Conservation (phyloP, 2,888 invertebrate species). For the Eutolmus rufibarbis region DNA sequence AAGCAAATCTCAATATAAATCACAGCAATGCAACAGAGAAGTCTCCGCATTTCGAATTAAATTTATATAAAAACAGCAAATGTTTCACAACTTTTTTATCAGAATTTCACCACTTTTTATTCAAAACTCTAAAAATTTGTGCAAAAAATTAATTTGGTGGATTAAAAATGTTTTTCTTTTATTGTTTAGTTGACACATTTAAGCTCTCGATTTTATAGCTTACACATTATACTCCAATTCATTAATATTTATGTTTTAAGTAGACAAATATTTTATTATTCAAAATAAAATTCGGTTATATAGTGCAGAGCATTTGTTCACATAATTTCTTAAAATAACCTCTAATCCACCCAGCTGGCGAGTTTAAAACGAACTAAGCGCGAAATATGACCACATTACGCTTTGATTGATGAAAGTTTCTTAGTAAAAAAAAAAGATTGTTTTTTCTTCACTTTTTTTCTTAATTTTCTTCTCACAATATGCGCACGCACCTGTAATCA, state of each 20-base stretch:
- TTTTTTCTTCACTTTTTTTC: not conserved
- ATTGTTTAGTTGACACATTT: conserved; percentile 27
- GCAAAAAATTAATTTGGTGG: conserved; percentile 20
- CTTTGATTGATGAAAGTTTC: conserved; percentile 29
- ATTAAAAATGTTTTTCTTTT: conserved; percentile 11
- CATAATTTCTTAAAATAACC: not conserved
- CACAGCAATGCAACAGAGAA: not conserved
- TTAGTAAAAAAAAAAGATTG: not conserved
- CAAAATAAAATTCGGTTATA: not conserved
- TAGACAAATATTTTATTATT: not conserved
- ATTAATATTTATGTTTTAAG: not conserved
- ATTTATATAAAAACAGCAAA: not conserved
- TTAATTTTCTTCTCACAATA: not conserved
- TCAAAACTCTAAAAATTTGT: not conserved
- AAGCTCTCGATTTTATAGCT: not conserved
- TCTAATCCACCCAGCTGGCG: not conserved
- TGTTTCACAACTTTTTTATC: not conserved
- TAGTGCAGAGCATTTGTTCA: not conserved
- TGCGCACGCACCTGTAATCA: conserved; percentile 13
- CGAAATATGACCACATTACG: conserved; percentile 6
- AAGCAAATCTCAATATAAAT: not conserved
- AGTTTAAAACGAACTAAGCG: not conserved
- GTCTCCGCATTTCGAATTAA: conserved; percentile 21
- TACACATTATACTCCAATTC: not conserved
- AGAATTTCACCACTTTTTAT: not conserved